A percentile compares a stretch with the other conserved stretches of the same genome.
These are phyloP conservation scores for Jaculus jaculus DNA, from an alignment of 2,113 vertebrate species.

Conservation along the genomic window DNA sequence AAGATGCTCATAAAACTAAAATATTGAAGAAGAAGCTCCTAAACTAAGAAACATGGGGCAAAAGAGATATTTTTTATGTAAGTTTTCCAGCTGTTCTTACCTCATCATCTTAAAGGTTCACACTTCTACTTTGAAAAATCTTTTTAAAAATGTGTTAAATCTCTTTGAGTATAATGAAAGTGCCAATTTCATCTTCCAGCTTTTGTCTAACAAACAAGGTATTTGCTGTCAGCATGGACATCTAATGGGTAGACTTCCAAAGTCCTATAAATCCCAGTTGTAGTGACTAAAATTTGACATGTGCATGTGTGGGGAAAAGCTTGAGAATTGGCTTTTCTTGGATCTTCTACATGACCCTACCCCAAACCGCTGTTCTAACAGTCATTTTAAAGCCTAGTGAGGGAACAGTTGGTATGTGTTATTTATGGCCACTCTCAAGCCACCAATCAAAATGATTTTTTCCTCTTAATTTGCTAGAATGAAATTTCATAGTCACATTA, in stretches of 20 bases:
- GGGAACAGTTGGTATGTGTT: not conserved
- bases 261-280: not conserved
- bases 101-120: slow-evolving; percentile 11
- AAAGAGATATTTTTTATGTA: not conserved
- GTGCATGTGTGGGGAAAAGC: not conserved
- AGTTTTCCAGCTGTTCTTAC: not conserved
- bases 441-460: not conserved
- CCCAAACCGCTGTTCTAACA: not conserved
- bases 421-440: not conserved
- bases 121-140: not conserved
- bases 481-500: slow-evolving; percentile 41
- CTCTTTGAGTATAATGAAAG: not conserved
- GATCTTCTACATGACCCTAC: not conserved
- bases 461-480: slow-evolving; percentile 30
- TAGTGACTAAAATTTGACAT: not conserved
- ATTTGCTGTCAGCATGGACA: not conserved
- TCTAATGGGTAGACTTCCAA: slow-evolving; percentile 28
- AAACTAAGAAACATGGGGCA: slow-evolving; percentile 57
- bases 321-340: not conserved
- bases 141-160: slow-evolving; percentile 18
- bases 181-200: not conserved
- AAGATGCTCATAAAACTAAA: slow-evolving; percentile 66
- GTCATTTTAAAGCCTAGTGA: not conserved
- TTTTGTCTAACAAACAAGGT: not conserved
- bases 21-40: slow-evolving; percentile 57